Evolutionary conservation across 2,797 vertebrate species (phyloP), one percentile per base, ranked within the genome.

Genomic region (Sebastes oblongus): DNA sequence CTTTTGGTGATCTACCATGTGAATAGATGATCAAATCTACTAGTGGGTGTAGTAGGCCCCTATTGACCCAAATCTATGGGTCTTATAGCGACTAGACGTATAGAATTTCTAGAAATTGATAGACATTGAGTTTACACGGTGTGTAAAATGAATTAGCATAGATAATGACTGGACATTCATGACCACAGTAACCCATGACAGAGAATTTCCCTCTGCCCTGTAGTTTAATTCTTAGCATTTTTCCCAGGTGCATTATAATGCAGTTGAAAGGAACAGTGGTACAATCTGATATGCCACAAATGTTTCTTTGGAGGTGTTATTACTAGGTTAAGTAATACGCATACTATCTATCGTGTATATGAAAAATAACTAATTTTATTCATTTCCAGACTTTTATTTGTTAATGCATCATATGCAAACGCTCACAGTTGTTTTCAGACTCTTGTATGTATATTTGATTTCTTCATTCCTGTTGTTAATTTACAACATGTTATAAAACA

Each of bases 391-490:
- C 77, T 65, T 86, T 70, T 87, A 68, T 83, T 84, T 91, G 77
- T 90, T 82, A 77, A 81, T 77, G 72, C 62, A 78, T 87, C 65
- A 71, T 91, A 86, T 88, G 83, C 75, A 89, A 88, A 88, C 55
- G 46, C 66, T 85, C 83, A 85, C 82, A 74, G 42, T 75, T 82
- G 75, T 88, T 93, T 88, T 89, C 66, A 83, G 68, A 80, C 78
- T 80, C 42, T 55, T 85, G 80, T 93, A 50, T 94, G 89, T 93
- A 92, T 91, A 92, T 93, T 90, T 93, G 88, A 92, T 78, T 82
- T 92, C 89, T 95, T 94, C 92, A 93, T 96, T 96, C 90, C 5
- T 91, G 91, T 90, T 93, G 92, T 95, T 94, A 88, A 94, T 89
- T 95, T 95, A 93, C 92, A 89, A 92, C 93, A 93, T 92, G 73